Conservation (phyloP, 2,113 vertebrate species). For the Cavia aperea region DNA sequence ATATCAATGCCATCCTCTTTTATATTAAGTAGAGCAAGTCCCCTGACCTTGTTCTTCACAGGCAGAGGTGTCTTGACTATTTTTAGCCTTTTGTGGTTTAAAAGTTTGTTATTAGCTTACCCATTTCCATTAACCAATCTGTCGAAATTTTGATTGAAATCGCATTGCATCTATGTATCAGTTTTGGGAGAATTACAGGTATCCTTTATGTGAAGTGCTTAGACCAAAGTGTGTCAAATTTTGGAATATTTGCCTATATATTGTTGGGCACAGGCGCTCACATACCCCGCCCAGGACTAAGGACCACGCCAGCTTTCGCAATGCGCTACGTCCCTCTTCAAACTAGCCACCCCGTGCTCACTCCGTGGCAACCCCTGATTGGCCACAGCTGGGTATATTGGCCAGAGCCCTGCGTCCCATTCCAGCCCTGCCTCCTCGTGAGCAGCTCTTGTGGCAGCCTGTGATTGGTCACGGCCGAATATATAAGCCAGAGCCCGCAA, state of each 20-base stretch:
- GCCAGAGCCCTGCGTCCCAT: too few species aligned
- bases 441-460: too few species aligned
- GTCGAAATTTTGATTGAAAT: background rate
- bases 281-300: too few species aligned
- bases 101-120: background rate
- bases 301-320: too few species aligned
- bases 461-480: too few species aligned
- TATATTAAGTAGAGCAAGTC: background rate
- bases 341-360: too few species aligned
- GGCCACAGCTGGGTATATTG: too few species aligned
- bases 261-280: too few species aligned
- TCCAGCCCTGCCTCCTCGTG: too few species aligned
- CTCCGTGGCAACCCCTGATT: too few species aligned
- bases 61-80: background rate
- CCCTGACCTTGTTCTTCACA: background rate
- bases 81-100: background rate
- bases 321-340: too few species aligned
- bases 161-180: background rate
- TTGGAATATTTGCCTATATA: background rate
- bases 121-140: background rate
- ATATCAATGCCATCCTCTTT: background rate
- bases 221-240: background rate
- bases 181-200: background rate
- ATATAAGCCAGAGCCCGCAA: too few species aligned
- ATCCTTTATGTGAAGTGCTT: background rate